Evolutionary conservation across 2,113 vertebrate genomes (phyloP).

Genomic region (Isurus oxyrinchus): DNA sequence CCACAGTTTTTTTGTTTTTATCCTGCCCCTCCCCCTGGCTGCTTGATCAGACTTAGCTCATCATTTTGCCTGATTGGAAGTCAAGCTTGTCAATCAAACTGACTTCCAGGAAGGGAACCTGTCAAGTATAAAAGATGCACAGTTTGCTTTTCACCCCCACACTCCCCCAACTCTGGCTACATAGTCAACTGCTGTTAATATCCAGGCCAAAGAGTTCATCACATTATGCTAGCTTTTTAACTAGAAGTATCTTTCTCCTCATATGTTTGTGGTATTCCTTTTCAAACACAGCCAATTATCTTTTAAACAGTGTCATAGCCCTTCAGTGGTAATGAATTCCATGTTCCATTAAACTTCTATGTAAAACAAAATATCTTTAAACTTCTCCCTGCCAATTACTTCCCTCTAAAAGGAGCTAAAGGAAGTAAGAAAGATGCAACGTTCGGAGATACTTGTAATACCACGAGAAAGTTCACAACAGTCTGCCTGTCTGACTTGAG

Average conservation of each 20-base stretch:
- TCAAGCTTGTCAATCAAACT: not conserved
- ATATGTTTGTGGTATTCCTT: not conserved
- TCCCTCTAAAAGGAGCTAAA: not conserved
- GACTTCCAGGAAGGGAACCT: not conserved
- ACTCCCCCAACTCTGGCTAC: not conserved
- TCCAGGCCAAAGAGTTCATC: not conserved
- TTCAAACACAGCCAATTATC: not conserved
- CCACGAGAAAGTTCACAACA: not conserved
- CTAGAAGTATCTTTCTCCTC: not conserved
- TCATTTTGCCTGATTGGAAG: too few species aligned
- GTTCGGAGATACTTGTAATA: not conserved
- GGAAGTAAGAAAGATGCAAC: not conserved
- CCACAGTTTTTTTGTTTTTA: too few species aligned
- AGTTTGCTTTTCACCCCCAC: not conserved
- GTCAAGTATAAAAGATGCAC: not conserved
- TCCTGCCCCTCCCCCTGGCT: too few species aligned
- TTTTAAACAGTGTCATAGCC: not conserved
- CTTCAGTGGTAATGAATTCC: not conserved
- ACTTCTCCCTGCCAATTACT: not conserved
- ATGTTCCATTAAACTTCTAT: not conserved
- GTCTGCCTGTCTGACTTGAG: not conserved
- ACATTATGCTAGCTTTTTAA: not conserved
- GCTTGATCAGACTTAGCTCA: not conserved
- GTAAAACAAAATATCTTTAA: not conserved
- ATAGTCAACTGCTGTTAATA: not conserved